phyloP scores from a whole-genome alignment of 2,888 invertebrate genomes.

The Empis stercorea region DNA sequence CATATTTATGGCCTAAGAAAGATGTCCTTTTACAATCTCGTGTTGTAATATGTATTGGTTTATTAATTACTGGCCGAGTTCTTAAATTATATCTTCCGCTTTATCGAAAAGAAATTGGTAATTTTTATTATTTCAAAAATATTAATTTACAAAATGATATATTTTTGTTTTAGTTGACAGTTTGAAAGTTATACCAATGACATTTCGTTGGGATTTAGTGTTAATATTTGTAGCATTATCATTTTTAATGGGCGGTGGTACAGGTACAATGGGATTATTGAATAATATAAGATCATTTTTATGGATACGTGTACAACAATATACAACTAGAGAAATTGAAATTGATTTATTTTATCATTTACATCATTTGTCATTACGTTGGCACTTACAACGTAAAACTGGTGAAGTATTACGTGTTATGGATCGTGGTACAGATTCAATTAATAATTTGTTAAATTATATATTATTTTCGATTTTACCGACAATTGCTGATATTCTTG shows the following conservation, averaged over 20 bases:
- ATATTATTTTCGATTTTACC: slow-evolving; percentile 88
- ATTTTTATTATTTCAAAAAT: slow-evolving; percentile 20
- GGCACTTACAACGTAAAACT: slow-evolving; percentile 92
- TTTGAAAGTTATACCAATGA: slow-evolving; percentile 44
- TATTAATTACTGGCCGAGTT: slow-evolving; percentile 66
- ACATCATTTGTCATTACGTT: slow-evolving; percentile 79
- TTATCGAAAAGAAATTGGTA: slow-evolving; percentile 84
- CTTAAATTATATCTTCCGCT: slow-evolving; percentile 88
- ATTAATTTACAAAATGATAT: neutral
- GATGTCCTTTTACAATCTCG: slow-evolving; percentile 61
- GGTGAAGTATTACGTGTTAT: slow-evolving; percentile 93
- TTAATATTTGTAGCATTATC: slow-evolving; percentile 75
- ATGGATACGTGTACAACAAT: slow-evolving; percentile 94
- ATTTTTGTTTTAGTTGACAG: slow-evolving; percentile 57
- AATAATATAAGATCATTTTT: slow-evolving; percentile 84
- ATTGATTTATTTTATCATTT: slow-evolving; percentile 76
- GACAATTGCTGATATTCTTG: slow-evolving; percentile 80
- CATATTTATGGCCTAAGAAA: slow-evolving; percentile 90
- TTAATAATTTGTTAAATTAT: slow-evolving; percentile 84
- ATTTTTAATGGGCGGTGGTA: slow-evolving; percentile 68
- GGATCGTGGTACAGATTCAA: slow-evolving; percentile 94
- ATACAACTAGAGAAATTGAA: slow-evolving; percentile 85
- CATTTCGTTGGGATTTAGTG: slow-evolving; percentile 82
- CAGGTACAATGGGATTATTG: slow-evolving; percentile 81
- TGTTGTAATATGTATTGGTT: slow-evolving; percentile 66